phyloP scores from a whole-genome alignment of 2,113 vertebrate genomes.

The Hystrix cristata region DNA sequence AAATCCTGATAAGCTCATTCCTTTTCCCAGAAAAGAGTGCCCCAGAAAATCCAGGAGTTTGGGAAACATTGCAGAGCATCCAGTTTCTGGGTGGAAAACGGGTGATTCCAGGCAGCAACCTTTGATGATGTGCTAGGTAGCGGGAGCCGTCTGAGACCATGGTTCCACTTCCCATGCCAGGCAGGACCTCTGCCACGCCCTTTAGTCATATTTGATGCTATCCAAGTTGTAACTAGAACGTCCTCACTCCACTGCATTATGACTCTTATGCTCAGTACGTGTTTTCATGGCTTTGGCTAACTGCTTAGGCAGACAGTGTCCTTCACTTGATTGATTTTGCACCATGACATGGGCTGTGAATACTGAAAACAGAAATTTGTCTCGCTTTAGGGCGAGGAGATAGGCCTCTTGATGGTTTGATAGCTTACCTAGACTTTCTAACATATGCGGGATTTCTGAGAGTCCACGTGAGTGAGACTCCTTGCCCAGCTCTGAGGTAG shows the following conservation, averaged over 20 bases:
- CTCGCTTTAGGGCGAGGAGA: not conserved
- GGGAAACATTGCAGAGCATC: not conserved
- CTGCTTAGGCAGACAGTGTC: not conserved
- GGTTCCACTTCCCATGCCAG: fast-evolving
- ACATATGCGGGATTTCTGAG: not conserved
- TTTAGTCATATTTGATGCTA: fast-evolving
- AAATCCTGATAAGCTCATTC: not conserved
- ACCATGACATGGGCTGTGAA: fast-evolving
- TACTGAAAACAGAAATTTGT: not conserved
- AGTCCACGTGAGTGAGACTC: not conserved
- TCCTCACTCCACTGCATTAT: not conserved
- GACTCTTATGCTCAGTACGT: not conserved
- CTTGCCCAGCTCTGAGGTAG: not conserved
- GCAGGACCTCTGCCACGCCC: fast-evolving
- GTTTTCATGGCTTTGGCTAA: not conserved
- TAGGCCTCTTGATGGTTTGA: not conserved
- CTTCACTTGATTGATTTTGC: not conserved
- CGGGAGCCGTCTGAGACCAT: not conserved
- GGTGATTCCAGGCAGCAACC: not conserved
- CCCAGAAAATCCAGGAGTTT: not conserved
- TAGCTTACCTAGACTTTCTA: not conserved
- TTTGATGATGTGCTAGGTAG: not conserved
- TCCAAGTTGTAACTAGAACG: not conserved
- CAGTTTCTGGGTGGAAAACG: not conserved
- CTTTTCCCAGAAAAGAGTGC: not conserved